A percentile compares a stretch with the other conserved stretches of the same genome.
These are phyloP conservation scores for Drosophila atripex DNA, from an alignment of 2,888 invertebrate species.

Conservation along the genomic window DNA sequence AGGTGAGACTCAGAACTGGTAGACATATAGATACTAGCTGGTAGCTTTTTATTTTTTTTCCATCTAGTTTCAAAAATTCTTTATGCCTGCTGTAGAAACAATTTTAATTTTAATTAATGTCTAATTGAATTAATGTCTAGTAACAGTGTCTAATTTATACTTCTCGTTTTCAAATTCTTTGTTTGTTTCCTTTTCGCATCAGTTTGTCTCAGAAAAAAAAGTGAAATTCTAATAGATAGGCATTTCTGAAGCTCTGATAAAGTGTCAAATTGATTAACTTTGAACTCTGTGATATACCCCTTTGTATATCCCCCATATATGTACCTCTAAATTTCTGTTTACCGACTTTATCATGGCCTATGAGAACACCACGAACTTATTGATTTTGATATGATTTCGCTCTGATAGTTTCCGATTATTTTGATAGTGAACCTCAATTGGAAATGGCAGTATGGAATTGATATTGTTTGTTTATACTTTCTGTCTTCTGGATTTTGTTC, in stretches of 20 bases:
- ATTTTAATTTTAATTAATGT: not conserved
- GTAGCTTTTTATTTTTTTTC: not conserved
- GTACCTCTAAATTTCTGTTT: not conserved
- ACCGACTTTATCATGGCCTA: not conserved
- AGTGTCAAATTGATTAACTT: not conserved
- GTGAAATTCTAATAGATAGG: not conserved
- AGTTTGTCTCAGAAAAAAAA: not conserved
- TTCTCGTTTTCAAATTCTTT: not conserved
- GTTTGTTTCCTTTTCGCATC: not conserved
- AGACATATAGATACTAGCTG: too few relatives aligned
- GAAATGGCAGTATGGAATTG: constrained; percentile 24
- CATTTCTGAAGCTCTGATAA: not conserved
- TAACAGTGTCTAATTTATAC: not conserved
- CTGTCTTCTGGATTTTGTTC: constrained; percentile 23
- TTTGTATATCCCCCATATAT: not conserved
- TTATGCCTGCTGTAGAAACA: too few relatives aligned
- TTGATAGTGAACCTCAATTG: constrained; percentile 1
- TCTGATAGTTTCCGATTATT: not conserved
- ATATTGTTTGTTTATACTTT: constrained; percentile 24
- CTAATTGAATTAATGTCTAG: not conserved
- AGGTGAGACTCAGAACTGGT: constrained; percentile 61
- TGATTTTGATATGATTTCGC: not conserved
- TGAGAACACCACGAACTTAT: constrained; percentile 1
- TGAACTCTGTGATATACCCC: not conserved
- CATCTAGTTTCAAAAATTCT: not conserved